Percentiles rank a stretch among this genome's conserved stretches.
Conservation (phyloP, 2,113 vertebrate species). For the Peromyscus maniculatus region DNA sequence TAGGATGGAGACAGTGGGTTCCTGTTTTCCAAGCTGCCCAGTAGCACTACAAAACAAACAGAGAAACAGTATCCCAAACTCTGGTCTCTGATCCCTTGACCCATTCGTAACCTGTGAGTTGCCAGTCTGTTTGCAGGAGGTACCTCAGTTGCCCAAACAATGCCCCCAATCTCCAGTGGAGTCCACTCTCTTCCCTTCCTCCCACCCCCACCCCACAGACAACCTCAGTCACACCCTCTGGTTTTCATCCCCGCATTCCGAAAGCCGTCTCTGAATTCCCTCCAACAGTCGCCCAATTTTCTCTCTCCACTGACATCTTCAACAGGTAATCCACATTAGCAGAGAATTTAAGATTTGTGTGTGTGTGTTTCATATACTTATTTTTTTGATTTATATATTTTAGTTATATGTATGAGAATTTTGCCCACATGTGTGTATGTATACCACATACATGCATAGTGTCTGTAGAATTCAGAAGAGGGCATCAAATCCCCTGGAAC, state of each 20-base stretch:
- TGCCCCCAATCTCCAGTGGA: not conserved
- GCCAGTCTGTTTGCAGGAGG: not conserved
- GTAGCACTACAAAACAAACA: not conserved
- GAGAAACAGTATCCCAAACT: not conserved
- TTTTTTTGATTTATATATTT: not conserved
- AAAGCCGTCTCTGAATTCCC: not conserved
- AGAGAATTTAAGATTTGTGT: constrained; percentile 1
- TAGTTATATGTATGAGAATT: not conserved
- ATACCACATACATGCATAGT: not conserved
- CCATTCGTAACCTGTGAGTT: not conserved
- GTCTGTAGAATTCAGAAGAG: not conserved
- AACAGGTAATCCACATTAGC: not conserved
- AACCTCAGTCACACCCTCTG: not conserved
- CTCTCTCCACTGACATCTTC: constrained; percentile 6
- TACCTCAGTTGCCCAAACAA: not conserved
- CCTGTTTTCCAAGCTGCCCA: not conserved
- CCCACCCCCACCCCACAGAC: too few species aligned
- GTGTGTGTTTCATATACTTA: not conserved
- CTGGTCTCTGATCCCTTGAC: not conserved
- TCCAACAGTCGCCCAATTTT: not conserved
- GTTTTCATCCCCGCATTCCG: not conserved
- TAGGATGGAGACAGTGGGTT: not conserved
- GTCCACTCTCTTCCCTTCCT: too few species aligned
- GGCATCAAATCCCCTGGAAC: not conserved
- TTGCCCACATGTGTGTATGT: not conserved